phyloP scores from a whole-genome alignment of 2,888 invertebrate species.

The Cartodere bifasciata region DNA sequence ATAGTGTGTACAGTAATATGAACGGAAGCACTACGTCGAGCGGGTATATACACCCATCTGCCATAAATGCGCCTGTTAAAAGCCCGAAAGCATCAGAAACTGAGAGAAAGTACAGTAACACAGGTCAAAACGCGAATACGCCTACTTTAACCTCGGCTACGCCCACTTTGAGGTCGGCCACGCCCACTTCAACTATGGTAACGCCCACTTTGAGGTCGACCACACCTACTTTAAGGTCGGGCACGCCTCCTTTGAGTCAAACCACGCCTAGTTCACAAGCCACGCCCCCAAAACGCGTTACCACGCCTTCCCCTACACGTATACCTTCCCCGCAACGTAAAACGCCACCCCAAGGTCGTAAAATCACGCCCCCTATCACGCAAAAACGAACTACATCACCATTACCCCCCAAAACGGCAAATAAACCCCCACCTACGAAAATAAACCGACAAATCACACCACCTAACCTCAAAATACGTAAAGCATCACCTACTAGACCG shows the following conservation, averaged over 20 bases:
- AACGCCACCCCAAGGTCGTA: conserved; percentile 7
- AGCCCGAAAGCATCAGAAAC: conserved; percentile 39
- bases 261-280: conserved; percentile 15
- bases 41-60: neutral
- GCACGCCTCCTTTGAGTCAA: conserved; percentile 20
- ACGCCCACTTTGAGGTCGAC: conserved; percentile 22
- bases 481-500: conserved; percentile 26
- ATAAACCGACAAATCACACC: conserved; percentile 31
- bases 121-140: conserved; percentile 44
- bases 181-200: conserved; percentile 6
- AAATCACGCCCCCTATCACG: too few species aligned
- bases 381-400: conserved; percentile 20
- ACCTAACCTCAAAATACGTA: conserved; percentile 36
- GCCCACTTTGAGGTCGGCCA: conserved; percentile 57
- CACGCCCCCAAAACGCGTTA: conserved; percentile 13
- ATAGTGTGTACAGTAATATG: conserved; percentile 47
- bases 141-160: conserved; percentile 55
- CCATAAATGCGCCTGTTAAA: conserved; percentile 13
- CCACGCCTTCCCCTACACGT: conserved; percentile 13
- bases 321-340: conserved; percentile 12
- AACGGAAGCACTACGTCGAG: conserved; percentile 41
- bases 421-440: conserved; percentile 3
- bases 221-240: too few species aligned
- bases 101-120: conserved; percentile 51
- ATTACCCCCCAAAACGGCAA: too few species aligned